Evolutionary conservation across 2,888 invertebrate species (phyloP).

Genomic region (Heterodera filipjevi): DNA sequence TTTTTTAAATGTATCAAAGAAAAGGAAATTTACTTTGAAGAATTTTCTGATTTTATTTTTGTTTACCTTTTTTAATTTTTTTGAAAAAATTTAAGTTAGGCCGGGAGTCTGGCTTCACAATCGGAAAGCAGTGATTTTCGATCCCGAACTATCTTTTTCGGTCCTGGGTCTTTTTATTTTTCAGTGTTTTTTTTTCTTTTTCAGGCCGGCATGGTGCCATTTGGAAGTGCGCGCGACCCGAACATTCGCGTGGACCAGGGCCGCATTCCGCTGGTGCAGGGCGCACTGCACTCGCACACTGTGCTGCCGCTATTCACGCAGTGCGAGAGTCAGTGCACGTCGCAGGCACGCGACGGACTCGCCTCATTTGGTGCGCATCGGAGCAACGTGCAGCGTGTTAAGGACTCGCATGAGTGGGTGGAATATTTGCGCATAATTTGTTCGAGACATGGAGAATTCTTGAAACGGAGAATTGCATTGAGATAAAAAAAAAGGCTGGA

Average conservation of each 20-base stretch:
- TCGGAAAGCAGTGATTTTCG: no score
- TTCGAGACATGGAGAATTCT: not conserved
- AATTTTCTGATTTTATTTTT: no score
- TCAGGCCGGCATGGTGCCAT: not conserved
- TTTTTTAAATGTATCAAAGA: no score
- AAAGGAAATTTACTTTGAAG: no score
- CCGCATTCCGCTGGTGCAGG: slow-evolving; percentile 46
- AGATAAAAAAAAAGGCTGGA: not conserved
- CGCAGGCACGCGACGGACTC: slow-evolving; percentile 45
- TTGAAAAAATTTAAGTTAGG: no score
- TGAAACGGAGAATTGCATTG: not conserved
- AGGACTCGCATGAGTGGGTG: slow-evolving; percentile 55
- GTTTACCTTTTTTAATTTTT: no score
- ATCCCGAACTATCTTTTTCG: not conserved
- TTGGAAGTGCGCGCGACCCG: slow-evolving; percentile 28
- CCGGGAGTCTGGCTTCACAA: no score
- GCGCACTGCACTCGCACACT: slow-evolving; percentile 55
- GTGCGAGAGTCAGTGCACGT: slow-evolving; percentile 12
- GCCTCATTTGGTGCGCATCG: slow-evolving; percentile 52
- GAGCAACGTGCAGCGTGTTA: slow-evolving; percentile 49
- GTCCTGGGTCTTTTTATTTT: slow-evolving; percentile 62
- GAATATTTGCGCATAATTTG: slow-evolving; percentile 3
- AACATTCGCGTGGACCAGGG: slow-evolving; percentile 44
- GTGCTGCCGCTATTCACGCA: slow-evolving; percentile 57
- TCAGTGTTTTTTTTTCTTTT: slow-evolving; percentile 38